phyloP scores from a whole-genome alignment of 2,797 vertebrate genomes.

The Neomorphus geoffroyi region DNA sequence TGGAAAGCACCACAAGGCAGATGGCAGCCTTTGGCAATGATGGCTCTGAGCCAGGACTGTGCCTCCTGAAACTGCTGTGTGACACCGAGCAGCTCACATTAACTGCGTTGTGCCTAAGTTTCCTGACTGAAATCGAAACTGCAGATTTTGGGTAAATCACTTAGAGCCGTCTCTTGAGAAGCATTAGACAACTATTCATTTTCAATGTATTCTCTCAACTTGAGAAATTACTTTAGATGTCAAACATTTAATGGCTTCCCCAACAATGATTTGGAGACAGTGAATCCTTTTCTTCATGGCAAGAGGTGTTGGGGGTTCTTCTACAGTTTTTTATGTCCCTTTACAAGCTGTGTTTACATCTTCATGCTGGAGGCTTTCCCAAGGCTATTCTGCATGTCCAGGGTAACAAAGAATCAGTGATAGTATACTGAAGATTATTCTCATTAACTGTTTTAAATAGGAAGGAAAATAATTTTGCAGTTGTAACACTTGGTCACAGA shows the following conservation, averaged over 20 bases:
- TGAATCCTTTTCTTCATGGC: neutral
- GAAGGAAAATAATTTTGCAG: neutral
- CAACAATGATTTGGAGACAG: neutral
- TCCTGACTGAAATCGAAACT: neutral
- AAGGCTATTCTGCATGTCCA: neutral
- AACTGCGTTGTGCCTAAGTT: fast-evolving
- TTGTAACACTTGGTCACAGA: neutral
- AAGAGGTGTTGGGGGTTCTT: neutral
- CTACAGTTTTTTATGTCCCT: neutral
- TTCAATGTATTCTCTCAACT: neutral
- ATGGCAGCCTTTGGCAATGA: neutral
- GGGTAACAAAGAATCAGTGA: neutral
- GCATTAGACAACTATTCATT: neutral
- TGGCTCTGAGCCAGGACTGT: neutral
- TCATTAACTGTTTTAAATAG: neutral
- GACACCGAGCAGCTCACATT: neutral
- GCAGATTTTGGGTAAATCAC: neutral
- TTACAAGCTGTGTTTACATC: neutral
- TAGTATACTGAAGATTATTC: neutral
- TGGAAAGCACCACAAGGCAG: fast-evolving
- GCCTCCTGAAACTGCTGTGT: fast-evolving
- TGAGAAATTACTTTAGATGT: neutral
- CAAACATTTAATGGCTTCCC: neutral
- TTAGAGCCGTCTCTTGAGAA: neutral
- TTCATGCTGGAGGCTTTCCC: neutral